Conservation (phyloP, 2,888 invertebrate species). For the Cryptus armator region DNA sequence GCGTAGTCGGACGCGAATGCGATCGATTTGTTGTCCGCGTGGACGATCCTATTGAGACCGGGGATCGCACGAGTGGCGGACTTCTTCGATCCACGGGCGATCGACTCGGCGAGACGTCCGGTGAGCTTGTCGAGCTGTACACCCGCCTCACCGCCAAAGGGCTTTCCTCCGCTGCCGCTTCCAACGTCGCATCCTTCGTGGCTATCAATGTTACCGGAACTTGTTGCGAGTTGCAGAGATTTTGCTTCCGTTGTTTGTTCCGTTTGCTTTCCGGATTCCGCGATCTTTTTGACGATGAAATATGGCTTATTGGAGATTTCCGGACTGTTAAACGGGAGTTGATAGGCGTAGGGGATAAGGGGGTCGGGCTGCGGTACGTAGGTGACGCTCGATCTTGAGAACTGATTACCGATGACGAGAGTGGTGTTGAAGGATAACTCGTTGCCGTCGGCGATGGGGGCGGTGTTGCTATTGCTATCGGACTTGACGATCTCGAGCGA, state of each 20-base stretch:
- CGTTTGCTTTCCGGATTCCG: conserved; percentile 69
- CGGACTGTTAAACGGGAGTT: conserved; percentile 70
- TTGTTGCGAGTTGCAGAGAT: not conserved
- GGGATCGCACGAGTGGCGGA: conserved; percentile 74
- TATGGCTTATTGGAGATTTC: conserved; percentile 71
- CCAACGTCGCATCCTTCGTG: not conserved
- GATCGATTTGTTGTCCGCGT: conserved; percentile 70
- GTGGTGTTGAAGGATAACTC: conserved; percentile 68
- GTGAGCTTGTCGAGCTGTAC: conserved; percentile 72
- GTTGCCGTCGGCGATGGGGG: conserved; percentile 59
- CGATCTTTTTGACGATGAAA: conserved; percentile 79
- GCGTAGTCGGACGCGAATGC: conserved; percentile 71
- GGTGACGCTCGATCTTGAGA: conserved; percentile 76
- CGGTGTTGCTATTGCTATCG: conserved; percentile 27
- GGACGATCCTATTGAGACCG: conserved; percentile 76
- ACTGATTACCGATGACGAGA: conserved; percentile 75
- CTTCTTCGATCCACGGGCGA: conserved; percentile 73
- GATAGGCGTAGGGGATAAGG: conserved; percentile 74
- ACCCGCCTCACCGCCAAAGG: conserved; percentile 12
- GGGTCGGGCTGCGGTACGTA: conserved; percentile 73
- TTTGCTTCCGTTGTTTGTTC: conserved; percentile 19
- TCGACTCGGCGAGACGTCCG: conserved; percentile 71
- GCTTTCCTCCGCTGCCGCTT: not conserved
- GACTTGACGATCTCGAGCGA: conserved; percentile 54
- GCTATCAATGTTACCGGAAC: not conserved